A percentile compares a stretch with the other conserved stretches of the same genome.
Evolutionary conservation across 2,797 vertebrate species (phyloP).

Genomic region (Enteromius anoplus): DNA sequence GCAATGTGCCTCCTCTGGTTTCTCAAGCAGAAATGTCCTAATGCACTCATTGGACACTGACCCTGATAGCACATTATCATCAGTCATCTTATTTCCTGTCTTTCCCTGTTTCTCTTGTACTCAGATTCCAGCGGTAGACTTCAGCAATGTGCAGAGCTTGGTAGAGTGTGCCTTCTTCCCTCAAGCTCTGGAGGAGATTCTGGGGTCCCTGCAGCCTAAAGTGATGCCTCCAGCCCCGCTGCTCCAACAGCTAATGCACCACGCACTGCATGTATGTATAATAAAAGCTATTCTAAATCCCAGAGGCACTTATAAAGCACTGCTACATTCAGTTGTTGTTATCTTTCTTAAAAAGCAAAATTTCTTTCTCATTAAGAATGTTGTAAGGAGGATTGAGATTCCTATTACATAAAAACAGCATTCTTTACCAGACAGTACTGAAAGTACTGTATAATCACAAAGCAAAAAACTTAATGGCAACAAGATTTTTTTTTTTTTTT

Average conservation of each 20-base stretch:
- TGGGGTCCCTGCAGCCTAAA: slow-evolving; percentile 71
- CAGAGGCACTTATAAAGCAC: background rate
- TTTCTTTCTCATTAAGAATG: background rate
- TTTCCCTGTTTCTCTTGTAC: background rate
- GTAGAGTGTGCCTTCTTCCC: slow-evolving; percentile 62
- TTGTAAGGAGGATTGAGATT: background rate
- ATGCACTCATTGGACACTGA: slow-evolving; percentile 39
- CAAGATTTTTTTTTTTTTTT: background rate
- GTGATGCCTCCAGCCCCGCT: slow-evolving; percentile 79
- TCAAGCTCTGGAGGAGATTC: slow-evolving; percentile 79
- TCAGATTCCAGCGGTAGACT: slow-evolving; percentile 51
- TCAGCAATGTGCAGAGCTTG: slow-evolving; percentile 59
- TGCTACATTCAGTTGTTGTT: background rate
- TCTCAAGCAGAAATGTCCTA: slow-evolving; percentile 45
- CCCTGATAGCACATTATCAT: slow-evolving; percentile 23
- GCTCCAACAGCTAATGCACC: slow-evolving; percentile 83
- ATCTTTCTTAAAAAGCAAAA: background rate
- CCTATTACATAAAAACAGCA: background rate
- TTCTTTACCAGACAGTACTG: no score
- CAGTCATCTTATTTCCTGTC: slow-evolving; percentile 16
- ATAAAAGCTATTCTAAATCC: slow-evolving; percentile 1
- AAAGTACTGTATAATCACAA: no score
- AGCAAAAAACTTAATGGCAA: background rate
- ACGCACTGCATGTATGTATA: slow-evolving; percentile 82
- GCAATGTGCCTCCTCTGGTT: slow-evolving; percentile 14